Evolutionary conservation across 23 tunicate genomes (phyloP).

Genomic region (Halocynthia roretzi): DNA sequence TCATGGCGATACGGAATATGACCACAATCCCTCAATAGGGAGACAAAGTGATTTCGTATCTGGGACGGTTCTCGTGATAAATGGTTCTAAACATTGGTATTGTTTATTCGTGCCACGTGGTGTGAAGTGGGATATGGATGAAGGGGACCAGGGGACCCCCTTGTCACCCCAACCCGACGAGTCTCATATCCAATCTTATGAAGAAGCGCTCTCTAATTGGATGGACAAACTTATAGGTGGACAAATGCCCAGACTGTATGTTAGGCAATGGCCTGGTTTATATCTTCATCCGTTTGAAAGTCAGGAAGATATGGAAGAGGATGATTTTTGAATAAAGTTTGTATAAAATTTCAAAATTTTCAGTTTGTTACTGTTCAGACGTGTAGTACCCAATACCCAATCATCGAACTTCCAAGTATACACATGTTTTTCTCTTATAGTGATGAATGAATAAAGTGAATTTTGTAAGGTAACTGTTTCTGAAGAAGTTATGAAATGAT

Average conservation of each 20-base stretch:
- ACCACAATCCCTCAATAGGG: not conserved
- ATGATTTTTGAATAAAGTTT: not conserved
- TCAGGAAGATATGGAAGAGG: constrained; percentile 4
- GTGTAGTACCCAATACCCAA: too few species aligned
- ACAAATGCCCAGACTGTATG: constrained; percentile 69
- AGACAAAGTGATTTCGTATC: not conserved
- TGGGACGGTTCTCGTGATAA: constrained; percentile 65
- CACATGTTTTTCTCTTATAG: too few species aligned
- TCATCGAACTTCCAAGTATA: too few species aligned
- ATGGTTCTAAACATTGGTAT: constrained; percentile 86
- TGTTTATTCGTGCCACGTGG: constrained; percentile 74
- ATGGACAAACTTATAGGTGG: constrained; percentile 64
- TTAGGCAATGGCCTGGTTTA: constrained; percentile 83
- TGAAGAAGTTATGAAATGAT: not conserved
- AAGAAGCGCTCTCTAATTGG: constrained; percentile 49
- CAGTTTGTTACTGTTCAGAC: not conserved
- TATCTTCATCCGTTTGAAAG: constrained; percentile 17
- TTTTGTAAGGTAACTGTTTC: not conserved
- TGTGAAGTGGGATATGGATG: constrained; percentile 14
- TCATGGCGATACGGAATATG: too few species aligned
- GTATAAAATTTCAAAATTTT: not conserved
- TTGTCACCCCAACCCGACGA: not conserved
- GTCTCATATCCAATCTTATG: not conserved
- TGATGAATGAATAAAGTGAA: too few species aligned
- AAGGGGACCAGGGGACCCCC: not conserved